Base-by-base conservation (phyloP, 2,113 vertebrate species). In the Setophaga petechia region DNA sequence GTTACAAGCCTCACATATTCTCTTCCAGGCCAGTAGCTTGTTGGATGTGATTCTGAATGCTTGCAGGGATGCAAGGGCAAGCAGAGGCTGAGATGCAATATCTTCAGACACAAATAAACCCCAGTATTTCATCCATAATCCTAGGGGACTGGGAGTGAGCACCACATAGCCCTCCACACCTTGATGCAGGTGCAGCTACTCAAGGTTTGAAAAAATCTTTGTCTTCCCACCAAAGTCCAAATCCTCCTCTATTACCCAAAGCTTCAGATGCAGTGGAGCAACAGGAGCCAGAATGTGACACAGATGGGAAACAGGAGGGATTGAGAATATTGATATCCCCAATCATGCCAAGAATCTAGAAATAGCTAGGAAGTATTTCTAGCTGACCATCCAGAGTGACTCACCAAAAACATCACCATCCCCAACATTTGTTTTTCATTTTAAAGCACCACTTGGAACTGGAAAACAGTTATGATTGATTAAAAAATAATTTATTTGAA, bases 21-120 rank as follows among this genome's bases (percentile, higher is more conserved):
- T 18, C 83, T 95, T 90, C 63, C 91, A 87, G 49, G 25, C 37
- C 65, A 92, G 55, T 14, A 67, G 35, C 24, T 71, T n/a, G 37
- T 6, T 77, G 37, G 41, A 14, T 28, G 18, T 10, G 59, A 43
- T 44, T 46, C 44, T 63, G n/a, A 55, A 73, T 19, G 10, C 44
- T 80, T 49, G n/a, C 23, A 66, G 39, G 49, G 66, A 25, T 37
- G 21, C 41, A 76, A 84, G 71, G 69, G 58, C 10, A 72, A 75
- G 30, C 39, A 83, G 35, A 15, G 71, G 52, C 28, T 13, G 24
- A 68, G 49, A 46, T 21, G 7, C 8, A 61, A 17, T 24, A 31
- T 9, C 76, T 31, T 47, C 24, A 57, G n/a, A 9, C 4, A 63
- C 3, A 80, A 88, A 62, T 6, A 69, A 46, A 89, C 24, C 13